These are phyloP conservation scores for Hippoglossus stenolepis DNA, from an alignment of 2,113 vertebrate genomes.

Conservation along the genomic window DNA sequence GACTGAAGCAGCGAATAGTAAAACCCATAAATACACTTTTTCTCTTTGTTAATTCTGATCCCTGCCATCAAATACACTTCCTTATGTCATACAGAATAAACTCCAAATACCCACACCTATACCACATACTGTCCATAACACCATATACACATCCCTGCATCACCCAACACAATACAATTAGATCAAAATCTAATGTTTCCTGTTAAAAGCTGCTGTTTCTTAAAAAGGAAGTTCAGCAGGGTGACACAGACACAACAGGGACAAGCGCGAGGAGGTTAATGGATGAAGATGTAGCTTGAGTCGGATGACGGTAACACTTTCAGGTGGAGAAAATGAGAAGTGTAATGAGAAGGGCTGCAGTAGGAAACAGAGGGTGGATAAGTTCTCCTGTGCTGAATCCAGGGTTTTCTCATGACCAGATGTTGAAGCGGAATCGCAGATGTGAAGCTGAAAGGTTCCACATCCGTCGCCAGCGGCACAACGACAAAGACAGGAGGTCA, in stretches of 20 bases:
- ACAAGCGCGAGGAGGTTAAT: conserved; percentile 4
- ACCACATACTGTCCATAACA: neutral
- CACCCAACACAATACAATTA: neutral
- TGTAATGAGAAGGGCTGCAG: neutral
- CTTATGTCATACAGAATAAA: neutral
- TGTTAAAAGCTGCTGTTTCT: neutral
- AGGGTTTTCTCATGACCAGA: conserved; percentile 46
- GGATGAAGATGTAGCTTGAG: neutral
- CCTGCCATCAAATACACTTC: neutral
- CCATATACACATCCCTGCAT: neutral
- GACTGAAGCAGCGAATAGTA: neutral
- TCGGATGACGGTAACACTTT: neutral
- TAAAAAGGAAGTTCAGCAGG: conserved; percentile 38
- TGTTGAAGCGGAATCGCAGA: conserved; percentile 48
- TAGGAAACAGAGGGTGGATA: neutral
- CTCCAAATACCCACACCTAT: neutral
- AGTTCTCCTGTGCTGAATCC: conserved; percentile 4
- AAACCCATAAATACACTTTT: neutral
- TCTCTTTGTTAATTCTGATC: neutral
- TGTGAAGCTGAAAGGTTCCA: conserved; percentile 53
- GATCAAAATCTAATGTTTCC: neutral
- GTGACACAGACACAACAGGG: conserved; percentile 7
- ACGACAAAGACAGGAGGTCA: conserved; percentile 43
- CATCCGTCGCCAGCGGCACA: conserved; percentile 49
- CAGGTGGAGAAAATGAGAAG: conserved; percentile 1